Base-by-base conservation (phyloP, 2,888 invertebrate genomes). In the Andricus quercusramuli region DNA sequence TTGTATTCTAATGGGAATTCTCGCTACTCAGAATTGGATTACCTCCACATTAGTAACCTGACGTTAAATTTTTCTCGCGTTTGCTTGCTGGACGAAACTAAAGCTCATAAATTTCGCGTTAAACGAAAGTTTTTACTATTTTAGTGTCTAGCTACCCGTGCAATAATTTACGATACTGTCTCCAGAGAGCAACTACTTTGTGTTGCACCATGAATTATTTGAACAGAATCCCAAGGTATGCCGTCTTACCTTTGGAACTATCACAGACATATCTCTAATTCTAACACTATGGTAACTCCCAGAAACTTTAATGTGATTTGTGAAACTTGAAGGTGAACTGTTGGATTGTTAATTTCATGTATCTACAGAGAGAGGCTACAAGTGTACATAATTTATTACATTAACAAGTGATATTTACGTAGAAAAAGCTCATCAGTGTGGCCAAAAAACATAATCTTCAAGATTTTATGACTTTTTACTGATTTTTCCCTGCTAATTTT, bases 141-240 rank as follows among this genome's bases (percentile, higher is more conserved):
- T 56, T 37, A 56, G n/a, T 29, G 56, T 74, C 74, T 74, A 56
- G 56, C 56, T 51, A 56, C 56, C 29, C 15, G 56, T 74, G 32
- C 56, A 20, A 51, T 56, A 74, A 74, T 74, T 74, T 74, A 74
- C 74, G 51, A 56, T 47, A 74, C 32, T 74, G 74, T 74, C 74
- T 74, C 74, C 74, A 32, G 74, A 74, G 74, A 32, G 56, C 74
- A 74, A 74, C 74, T 74, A 74, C 56, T 56, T 74, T 74, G 22
- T 74, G 74, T 74, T 74, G 56, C 17, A 74, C 56, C 51, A 74
- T 74, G 74, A 74, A 74, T 74, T 56, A 51, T 56, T 74, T 74
- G 74, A 74, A 32, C 74, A 74, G 74, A 74, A 74, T 56, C 74
- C 74, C 56, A 74, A 74, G 74, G 74, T 74, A 74, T 74, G 56